Evolutionary conservation across 2,888 invertebrate species (phyloP), one percentile per base, ranked within the genome.

Genomic region (Synanthedon tipuliformis): DNA sequence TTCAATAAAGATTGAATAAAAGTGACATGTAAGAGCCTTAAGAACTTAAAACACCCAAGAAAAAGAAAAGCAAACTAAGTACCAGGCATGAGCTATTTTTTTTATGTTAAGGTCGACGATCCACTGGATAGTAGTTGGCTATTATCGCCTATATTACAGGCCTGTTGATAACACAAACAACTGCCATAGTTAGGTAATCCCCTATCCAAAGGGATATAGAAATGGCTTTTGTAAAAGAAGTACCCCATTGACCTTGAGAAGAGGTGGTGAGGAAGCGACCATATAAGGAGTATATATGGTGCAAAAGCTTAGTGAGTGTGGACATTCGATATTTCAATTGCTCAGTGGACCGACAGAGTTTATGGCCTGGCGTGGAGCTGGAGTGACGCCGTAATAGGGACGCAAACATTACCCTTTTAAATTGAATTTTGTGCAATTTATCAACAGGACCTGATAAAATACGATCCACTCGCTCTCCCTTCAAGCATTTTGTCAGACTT

Each of bases 351-450:
- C 74, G 75, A 61, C 71, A 73, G 71, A 81, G 78, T 83, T 82
- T 83, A 83, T 82, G 72, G 77, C 73, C 68, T 58, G 60, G 72
- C 70, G 70, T 69, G 70, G 75, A 78, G 78, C 80, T 69, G 70
- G 75, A 78, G 78, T 80, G 80, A 82, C 75, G 71, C 71, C 70
- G 79, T 81, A 81, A 82, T 82, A 81, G 79, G 81, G 78, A 74
- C 79, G 78, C 81, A 82, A 83, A 81, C 80, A 83, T 81, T 82
- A 78, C 80, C 83, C 81, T 81, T 84, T 83, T 82, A 83, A 83
- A 84, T 84, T 82, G 82, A 83, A 84, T 83, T 80, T 82, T 68
- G 68, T 59, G 72, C 81, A 80, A 84, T 84, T 83, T 81, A 84
- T 82, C 80, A 81, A 72, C 65, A 65, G 58, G 63, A 63, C 66